Evolutionary conservation across 2,888 invertebrate species (phyloP), one percentile per base, ranked within the genome.

Genomic region (Euzetes globulus): DNA sequence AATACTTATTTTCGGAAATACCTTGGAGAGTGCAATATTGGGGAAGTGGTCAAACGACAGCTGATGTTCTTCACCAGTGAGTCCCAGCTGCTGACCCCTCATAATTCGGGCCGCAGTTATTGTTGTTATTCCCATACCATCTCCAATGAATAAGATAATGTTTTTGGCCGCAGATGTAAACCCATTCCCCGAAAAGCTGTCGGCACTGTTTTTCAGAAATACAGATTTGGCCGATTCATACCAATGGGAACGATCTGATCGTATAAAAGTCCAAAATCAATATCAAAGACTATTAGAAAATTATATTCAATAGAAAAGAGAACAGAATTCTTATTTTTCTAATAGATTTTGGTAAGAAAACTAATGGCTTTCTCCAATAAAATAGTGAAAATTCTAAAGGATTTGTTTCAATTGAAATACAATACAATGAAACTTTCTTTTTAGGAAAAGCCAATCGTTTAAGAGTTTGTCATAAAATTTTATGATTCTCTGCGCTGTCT

Each of bases 111-210:
- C 88, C 1, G 89, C 89, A 0, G 90, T 89, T 7, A 88, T 85
- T 0, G 90, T 89, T 19, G 89, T 87, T 79, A 89, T 82, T 47
- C 90, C 89, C 88, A 90, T 89, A n/a, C 90, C 90, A 83, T 90
- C 90, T 6, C 90, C 90, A n/a, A 90, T 87, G 79, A 89, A 87
- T 63, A 90, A 84, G 63, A 90, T 87, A 71, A 89, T 86, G 82
- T 89, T 89, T 81, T 87, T 87, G 74, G 86, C 86, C 70, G 77
- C 77, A 17, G 52, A 29, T 41, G 29, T 15, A 27, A 19, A 58
- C 73, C 77, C 76, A 68, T 76, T 74, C 29, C 75, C 75, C 50
- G n/a, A 50, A 1, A 75, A 60, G 22, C 75, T 77, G 17, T 76
- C 72, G 13, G 73, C 74, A 0, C 76, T 29, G 27, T 76, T 77